phyloP scores from a whole-genome alignment of 2,888 invertebrate species.

The Tetheella fluctuosa region DNA sequence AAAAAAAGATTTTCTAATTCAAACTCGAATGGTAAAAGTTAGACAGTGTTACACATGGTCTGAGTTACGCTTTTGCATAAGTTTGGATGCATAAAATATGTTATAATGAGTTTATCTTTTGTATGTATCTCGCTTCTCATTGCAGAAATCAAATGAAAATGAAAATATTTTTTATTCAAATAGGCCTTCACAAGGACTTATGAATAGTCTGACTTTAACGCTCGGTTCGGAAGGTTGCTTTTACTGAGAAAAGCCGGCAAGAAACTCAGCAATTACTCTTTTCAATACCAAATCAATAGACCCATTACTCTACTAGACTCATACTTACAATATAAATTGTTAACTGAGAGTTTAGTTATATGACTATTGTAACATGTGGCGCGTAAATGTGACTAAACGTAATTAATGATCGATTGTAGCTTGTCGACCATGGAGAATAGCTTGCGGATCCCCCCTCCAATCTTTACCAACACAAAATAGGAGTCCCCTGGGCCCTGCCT shows the following conservation, averaged over 20 bases:
- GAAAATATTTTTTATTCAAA: no score
- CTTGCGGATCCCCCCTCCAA: conserved; percentile 68
- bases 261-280: no score
- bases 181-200: no score
- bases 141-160: conserved; percentile 7
- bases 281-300: conserved; percentile 21
- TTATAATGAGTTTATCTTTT: no score
- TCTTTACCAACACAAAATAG: conserved; percentile 73
- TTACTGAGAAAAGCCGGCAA: no score
- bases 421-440: conserved; percentile 65
- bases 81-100: no score
- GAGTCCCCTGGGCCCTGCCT: conserved; percentile 72
- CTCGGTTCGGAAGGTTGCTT: no score
- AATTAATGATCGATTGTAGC: conserved; percentile 82
- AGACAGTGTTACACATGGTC: no score
- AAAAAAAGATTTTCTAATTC: no score
- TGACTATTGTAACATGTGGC: conserved; percentile 73
- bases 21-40: no score
- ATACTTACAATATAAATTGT: conserved; percentile 14
- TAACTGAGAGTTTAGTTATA: conserved; percentile 36
- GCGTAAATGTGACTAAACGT: conserved; percentile 80
- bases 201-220: no score
- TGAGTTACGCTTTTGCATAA: no score
- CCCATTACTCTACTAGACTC: conserved; percentile 26
- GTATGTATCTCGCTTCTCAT: background rate